phyloP scores from a whole-genome alignment of 2,888 invertebrate species.

The Priocnemis perturbator region DNA sequence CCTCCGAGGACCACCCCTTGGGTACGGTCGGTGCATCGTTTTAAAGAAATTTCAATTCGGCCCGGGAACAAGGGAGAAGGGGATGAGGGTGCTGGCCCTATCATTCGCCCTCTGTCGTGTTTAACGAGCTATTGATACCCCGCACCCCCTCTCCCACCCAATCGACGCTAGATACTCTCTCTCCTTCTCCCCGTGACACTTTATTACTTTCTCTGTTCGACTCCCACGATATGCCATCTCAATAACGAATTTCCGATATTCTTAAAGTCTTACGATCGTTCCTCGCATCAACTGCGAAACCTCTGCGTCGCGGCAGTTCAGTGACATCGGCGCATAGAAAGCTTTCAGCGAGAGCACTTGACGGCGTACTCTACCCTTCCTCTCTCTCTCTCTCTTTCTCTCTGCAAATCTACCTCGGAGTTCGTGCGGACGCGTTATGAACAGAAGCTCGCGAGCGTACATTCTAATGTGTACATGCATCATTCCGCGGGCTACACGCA shows the following conservation, averaged over 20 bases:
- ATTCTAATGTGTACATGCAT: too few relatives aligned
- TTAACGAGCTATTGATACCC: constrained; percentile 75
- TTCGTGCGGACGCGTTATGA: constrained; percentile 7
- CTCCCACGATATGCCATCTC: constrained; percentile 6
- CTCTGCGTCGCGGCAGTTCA: too few relatives aligned
- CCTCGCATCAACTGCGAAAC: too few relatives aligned
- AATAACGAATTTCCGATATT: too few relatives aligned
- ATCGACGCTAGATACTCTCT: constrained; percentile 15
- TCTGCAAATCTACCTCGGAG: constrained; percentile 17
- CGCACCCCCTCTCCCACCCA: constrained; percentile 53
- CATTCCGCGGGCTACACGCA: too few relatives aligned
- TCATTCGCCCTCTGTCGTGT: constrained; percentile 54
- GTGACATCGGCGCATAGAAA: constrained; percentile 12
- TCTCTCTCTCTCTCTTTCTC: constrained; percentile 16
- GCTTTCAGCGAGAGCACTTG: not conserved
- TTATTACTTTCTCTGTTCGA: not conserved
- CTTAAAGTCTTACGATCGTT: too few relatives aligned
- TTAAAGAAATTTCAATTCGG: constrained; percentile 73
- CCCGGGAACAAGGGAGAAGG: constrained; percentile 12
- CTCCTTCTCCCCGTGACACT: constrained; percentile 10
- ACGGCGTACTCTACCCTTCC: not conserved
- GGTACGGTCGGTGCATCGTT: constrained; percentile 44
- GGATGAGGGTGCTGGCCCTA: constrained; percentile 13
- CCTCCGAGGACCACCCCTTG: constrained; percentile 24
- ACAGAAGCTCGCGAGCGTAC: not conserved